Evolutionary conservation across 2,797 vertebrate species (phyloP).

Genomic region (Neopelma chrysocephalum): DNA sequence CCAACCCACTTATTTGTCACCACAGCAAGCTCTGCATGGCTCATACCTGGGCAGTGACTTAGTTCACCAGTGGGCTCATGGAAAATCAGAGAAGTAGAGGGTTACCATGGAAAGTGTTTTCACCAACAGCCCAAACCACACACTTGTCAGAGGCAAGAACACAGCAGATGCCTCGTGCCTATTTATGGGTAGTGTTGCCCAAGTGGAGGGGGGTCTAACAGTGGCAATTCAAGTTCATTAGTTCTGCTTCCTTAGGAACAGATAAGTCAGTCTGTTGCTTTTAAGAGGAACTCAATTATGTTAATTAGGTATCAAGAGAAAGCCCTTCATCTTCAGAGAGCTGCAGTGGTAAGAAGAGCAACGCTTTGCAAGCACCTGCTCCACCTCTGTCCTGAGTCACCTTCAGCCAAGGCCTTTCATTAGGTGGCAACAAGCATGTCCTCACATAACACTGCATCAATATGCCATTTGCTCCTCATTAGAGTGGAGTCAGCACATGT

Average conservation of each 20-base stretch:
- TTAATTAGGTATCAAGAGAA: slow-evolving; percentile 9
- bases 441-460: neutral
- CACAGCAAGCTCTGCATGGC: neutral
- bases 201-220: neutral
- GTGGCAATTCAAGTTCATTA: slow-evolving; percentile 28
- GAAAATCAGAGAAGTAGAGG: slow-evolving; percentile 5
- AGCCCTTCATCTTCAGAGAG: slow-evolving; percentile 36
- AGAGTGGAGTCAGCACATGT: neutral
- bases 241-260: slow-evolving; percentile 57
- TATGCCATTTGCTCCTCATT: neutral
- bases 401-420: neutral
- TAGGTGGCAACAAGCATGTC: neutral
- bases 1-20: neutral
- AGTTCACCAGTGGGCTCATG: neutral
- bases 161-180: neutral
- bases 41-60: neutral
- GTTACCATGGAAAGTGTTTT: slow-evolving; percentile 47
- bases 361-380: slow-evolving; percentile 23
- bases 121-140: slow-evolving; percentile 26
- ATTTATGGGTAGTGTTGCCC: neutral
- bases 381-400: slow-evolving; percentile 7
- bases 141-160: neutral
- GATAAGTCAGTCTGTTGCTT: slow-evolving; percentile 20
- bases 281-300: slow-evolving; percentile 45
- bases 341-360: neutral